Percentiles rank a stretch among this genome's conserved stretches.
These are phyloP conservation scores for Agrochola macilenta DNA, from an alignment of 2,888 invertebrate species.

Conservation along the genomic window DNA sequence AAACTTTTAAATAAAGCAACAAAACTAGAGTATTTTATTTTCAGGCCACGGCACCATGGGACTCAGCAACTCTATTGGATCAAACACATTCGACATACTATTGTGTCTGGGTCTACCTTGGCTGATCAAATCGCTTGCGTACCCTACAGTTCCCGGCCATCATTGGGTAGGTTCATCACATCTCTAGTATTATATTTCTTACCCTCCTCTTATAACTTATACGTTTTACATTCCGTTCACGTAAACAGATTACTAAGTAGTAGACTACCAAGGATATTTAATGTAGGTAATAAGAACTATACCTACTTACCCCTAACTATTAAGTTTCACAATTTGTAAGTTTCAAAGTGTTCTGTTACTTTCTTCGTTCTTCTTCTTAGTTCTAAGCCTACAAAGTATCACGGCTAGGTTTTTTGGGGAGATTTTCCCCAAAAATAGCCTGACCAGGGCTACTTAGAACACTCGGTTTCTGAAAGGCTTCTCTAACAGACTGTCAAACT, in stretches of 20 bases:
- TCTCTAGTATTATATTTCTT: conserved; percentile 14
- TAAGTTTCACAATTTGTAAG: not conserved
- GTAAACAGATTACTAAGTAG: not conserved
- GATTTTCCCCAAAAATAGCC: too few species aligned
- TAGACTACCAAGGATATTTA: not conserved
- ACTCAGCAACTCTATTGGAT: conserved; percentile 95
- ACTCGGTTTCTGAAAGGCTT: not conserved
- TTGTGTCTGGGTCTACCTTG: conserved; percentile 95
- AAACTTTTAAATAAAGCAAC: not conserved
- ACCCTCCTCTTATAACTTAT: too few species aligned
- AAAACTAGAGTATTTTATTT: conserved; percentile 55
- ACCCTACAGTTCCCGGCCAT: conserved; percentile 90
- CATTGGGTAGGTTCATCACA: conserved; percentile 84
- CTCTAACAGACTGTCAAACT: not conserved
- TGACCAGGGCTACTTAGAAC: too few species aligned
- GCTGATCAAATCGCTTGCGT: conserved; percentile 92
- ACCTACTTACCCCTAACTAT: not conserved
- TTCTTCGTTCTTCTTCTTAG: too few species aligned
- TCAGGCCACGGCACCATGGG: conserved; percentile 94
- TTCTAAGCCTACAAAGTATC: too few species aligned
- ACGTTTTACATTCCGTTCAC: not conserved
- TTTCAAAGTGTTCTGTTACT: not conserved
- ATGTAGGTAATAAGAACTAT: not conserved
- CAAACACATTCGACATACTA: conserved; percentile 95
- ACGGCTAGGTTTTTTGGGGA: too few species aligned